Conservation (phyloP, 2,113 vertebrate genomes). For the Cyprinodon variegatus region DNA sequence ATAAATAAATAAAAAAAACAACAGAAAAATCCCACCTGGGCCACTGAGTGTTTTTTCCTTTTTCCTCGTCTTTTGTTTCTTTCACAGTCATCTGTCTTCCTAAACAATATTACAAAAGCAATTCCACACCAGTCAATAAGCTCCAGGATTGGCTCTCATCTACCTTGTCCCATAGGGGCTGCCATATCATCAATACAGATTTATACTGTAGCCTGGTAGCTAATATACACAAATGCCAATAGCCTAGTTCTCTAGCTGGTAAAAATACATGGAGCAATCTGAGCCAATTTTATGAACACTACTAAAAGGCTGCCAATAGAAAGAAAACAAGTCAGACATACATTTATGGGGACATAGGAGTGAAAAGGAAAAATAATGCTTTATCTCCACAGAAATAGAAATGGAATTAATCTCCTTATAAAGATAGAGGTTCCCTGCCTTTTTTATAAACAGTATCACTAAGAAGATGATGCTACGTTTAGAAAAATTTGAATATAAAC, state of each 20-base stretch:
- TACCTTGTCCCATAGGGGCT: conserved; percentile 69
- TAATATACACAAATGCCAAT: conserved; percentile 82
- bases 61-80: conserved; percentile 19
- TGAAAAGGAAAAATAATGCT: conserved; percentile 24
- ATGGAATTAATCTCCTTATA: conserved; percentile 16
- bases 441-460: neutral
- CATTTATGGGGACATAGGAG: neutral
- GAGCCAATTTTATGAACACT: conserved; percentile 73
- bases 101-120: conserved; percentile 84
- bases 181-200: conserved; percentile 83
- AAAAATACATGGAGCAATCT: conserved; percentile 77
- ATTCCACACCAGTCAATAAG: conserved; percentile 80
- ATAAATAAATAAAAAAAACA: conserved; percentile 67
- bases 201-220: conserved; percentile 76
- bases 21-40: conserved; percentile 54
- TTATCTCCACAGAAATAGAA: neutral
- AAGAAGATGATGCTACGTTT: neutral
- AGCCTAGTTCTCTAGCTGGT: conserved; percentile 49
- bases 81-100: conserved; percentile 73
- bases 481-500: neutral
- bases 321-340: conserved; percentile 47
- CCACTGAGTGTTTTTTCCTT: conserved; percentile 18
- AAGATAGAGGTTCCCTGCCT: neutral
- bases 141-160: conserved; percentile 76
- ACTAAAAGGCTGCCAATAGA: conserved; percentile 70